Percentiles rank a stretch among this genome's conserved stretches.
Evolutionary conservation across 2,113 vertebrate genomes (phyloP).

Genomic region (Rafetus swinhoei): DNA sequence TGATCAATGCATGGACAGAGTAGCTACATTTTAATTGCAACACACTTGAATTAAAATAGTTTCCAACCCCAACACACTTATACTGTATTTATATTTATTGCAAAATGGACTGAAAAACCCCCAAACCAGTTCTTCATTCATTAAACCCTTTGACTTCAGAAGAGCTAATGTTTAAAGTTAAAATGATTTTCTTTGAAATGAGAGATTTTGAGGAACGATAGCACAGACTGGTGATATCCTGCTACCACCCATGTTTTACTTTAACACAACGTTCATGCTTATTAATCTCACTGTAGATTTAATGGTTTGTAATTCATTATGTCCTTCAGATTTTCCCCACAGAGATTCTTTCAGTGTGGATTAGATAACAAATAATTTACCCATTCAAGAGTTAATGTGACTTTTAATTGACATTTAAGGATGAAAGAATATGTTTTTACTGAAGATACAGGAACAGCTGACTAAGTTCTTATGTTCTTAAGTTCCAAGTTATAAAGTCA

Average conservation of each 20-base stretch:
- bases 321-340: not conserved
- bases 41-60: not conserved
- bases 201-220: not conserved
- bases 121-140: not conserved
- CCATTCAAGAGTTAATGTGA: not conserved
- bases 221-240: not conserved
- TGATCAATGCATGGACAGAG: not conserved
- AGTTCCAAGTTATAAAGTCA: not conserved
- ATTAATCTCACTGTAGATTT: not conserved
- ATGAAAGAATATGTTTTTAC: not conserved
- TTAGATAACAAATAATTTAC: not conserved
- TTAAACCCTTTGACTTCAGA: not conserved
- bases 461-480: not conserved
- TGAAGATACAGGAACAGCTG: not conserved
- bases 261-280: not conserved
- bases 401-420: not conserved
- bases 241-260: not conserved
- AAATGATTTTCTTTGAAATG: not conserved
- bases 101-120: not conserved
- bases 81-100: not conserved
- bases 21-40: not conserved
- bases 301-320: not conserved
- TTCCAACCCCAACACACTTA: not conserved
- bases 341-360: not conserved
- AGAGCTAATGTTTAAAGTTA: not conserved